phyloP scores from a whole-genome alignment of 1,140 invertebrate genomes.

The Penaeus indicus region DNA sequence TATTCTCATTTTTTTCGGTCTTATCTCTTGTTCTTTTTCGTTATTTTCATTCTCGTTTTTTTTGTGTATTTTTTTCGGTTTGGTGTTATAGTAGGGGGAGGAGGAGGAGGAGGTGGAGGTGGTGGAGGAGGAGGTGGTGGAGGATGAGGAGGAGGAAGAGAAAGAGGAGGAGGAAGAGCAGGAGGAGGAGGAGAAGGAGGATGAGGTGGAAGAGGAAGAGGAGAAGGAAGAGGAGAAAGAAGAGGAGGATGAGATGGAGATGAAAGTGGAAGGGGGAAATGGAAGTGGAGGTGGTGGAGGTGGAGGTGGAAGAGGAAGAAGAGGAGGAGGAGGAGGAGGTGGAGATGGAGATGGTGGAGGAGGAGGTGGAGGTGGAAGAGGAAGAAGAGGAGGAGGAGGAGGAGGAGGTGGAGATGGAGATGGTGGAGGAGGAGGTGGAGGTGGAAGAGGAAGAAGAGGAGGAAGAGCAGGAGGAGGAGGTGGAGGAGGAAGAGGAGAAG shows the following conservation, averaged over 20 bases:
- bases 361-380: no score
- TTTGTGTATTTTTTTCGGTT: background rate
- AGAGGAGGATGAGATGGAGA: background rate
- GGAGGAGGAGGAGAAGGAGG: background rate
- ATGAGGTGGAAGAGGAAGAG: background rate
- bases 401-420: no score
- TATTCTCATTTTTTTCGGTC: no score
- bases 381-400: no score
- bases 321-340: background rate
- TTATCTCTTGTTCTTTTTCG: background rate
- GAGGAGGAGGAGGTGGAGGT: no score
- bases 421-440: no score
- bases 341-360: background rate
- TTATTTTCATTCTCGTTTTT: background rate
- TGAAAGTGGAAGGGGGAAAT: background rate
- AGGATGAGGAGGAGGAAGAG: background rate
- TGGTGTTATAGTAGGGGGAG: no score
- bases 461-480: no score
- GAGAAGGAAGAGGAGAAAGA: background rate
- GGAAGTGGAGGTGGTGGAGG: background rate
- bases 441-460: no score
- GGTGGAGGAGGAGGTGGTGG: background rate
- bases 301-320: background rate
- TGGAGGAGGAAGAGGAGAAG: no score
- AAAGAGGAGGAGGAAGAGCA: background rate